These are phyloP conservation scores for zebrafish (Danio rerio) DNA, from an alignment of 2,113 vertebrate species.

Conservation along the genomic window DNA sequence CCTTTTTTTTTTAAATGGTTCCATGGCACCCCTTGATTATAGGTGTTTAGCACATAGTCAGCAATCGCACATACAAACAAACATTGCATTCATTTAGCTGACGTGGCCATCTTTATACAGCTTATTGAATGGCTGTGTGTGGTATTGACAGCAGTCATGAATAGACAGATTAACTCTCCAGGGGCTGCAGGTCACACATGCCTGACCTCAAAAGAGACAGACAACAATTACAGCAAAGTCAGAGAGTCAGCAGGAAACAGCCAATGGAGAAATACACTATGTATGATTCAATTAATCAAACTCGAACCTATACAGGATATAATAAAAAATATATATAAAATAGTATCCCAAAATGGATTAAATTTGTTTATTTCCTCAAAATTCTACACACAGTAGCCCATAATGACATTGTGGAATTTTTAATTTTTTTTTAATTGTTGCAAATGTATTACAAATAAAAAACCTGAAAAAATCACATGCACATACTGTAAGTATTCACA, in stretches of 20 bases:
- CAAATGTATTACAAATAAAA: too few species aligned
- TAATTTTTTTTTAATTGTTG: too few species aligned
- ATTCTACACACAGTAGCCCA: too few species aligned
- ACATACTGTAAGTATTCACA: too few species aligned
- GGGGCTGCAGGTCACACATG: constrained; percentile 17
- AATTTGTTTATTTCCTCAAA: too few species aligned
- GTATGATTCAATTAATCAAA: not conserved
- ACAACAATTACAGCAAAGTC: constrained; percentile 1
- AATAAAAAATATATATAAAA: not conserved
- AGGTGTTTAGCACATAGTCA: constrained; percentile 15
- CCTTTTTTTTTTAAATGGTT: not conserved
- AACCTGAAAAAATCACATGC: too few species aligned
- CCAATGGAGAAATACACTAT: not conserved
- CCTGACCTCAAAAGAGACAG: not conserved
- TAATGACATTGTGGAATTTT: too few species aligned
- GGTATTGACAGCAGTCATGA: constrained; percentile 40
- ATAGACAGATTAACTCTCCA: constrained; percentile 44
- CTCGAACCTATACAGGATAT: not conserved
- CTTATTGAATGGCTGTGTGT: constrained; percentile 22
- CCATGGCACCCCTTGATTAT: not conserved
- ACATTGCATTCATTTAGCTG: constrained; percentile 36
- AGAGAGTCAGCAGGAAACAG: constrained; percentile 31
- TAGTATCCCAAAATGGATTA: too few species aligned
- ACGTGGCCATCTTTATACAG: constrained; percentile 25
- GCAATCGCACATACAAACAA: constrained; percentile 19